Evolutionary conservation across 1,140 invertebrate genomes (phyloP), one percentile per base, ranked within the genome.

Genomic region (Calliphora vicina): DNA sequence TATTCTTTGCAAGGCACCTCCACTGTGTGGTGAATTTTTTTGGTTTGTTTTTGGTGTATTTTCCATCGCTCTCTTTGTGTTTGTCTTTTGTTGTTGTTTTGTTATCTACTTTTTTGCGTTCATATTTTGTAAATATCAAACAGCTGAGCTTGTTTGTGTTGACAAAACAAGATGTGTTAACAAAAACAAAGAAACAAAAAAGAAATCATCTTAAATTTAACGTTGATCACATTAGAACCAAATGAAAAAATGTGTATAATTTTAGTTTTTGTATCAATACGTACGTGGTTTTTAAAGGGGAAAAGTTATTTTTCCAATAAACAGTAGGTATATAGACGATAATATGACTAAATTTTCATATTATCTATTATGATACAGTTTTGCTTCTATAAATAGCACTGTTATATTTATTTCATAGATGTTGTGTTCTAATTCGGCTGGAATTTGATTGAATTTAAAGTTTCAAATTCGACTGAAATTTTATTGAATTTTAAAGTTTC

Each of bases 91-190:
- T n/a, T 76, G 12, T 35, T 20, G 27, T 35, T 76, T 17, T 5
- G 6, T 35, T 35, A 35, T 35, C 72, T 29, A 0, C 12, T 12
- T 73, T 27, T 73, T 29, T 27, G 25, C 29, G 25, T 73, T 73
- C 26, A 2, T 73, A 17, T 73, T 73, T 76, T 76, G 73, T 76
- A 76, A 76, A 76, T 76, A 76, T 76, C 73, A n/a, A 76, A 76
- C 73, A 76, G 73, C 73, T 76, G 73, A 76, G 73, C 35, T 35
- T 76, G 61, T 67, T 67, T 67, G 23, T 23, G 17, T 57, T 57
- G n/a, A 57, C 50, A 57, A 57, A 57, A 57, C n/a, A 57, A n/a
- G n/a, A 10, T 35, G 35, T 35, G 35, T 8, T 0, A 35, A 57
- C 13, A 17, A 15, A 57, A n/a, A 57, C 15, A 17, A 35, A 35